Evolutionary conservation across 2,113 vertebrate genomes (phyloP).

Genomic region (Psephotus haematonotus): DNA sequence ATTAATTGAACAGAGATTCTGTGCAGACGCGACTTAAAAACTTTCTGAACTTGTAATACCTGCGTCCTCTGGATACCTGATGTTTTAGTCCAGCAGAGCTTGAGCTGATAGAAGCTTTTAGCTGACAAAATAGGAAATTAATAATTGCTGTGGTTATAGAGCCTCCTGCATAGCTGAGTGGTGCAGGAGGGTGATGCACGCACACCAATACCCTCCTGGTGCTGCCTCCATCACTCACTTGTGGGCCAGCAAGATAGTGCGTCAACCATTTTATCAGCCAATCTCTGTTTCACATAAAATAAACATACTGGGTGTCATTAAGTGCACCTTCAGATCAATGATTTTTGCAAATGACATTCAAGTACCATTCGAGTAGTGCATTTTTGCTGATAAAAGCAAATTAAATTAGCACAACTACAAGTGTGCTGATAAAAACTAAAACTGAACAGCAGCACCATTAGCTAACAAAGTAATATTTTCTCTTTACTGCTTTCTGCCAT

Average conservation of each 20-base stretch:
- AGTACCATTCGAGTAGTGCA: constrained; percentile 66
- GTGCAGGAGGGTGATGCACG: background rate
- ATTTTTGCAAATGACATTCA: constrained; percentile 81
- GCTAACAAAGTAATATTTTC: constrained; percentile 85
- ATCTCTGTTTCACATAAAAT: constrained; percentile 71
- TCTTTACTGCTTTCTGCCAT: constrained; percentile 84
- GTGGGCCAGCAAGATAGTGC: background rate
- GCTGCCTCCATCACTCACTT: background rate
- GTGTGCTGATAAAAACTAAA: constrained; percentile 78
- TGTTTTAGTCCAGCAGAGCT: background rate
- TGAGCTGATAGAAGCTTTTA: background rate
- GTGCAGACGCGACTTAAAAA: background rate
- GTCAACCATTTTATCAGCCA: constrained; percentile 63
- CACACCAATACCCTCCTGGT: background rate
- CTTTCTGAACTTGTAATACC: background rate
- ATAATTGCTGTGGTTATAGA: background rate
- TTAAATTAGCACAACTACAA: constrained; percentile 81
- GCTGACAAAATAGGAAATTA: background rate
- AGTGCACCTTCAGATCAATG: constrained; percentile 79
- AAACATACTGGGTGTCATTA: constrained; percentile 74
- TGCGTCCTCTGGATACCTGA: background rate
- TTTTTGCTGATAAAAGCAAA: constrained; percentile 84
- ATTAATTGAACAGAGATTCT: background rate
- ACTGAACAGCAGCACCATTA: constrained; percentile 80
- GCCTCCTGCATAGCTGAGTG: background rate